A percentile compares a stretch with the other conserved stretches of the same genome.
Conservation (phyloP, 2,797 vertebrate species). For the Trichosurus vulpecula region DNA sequence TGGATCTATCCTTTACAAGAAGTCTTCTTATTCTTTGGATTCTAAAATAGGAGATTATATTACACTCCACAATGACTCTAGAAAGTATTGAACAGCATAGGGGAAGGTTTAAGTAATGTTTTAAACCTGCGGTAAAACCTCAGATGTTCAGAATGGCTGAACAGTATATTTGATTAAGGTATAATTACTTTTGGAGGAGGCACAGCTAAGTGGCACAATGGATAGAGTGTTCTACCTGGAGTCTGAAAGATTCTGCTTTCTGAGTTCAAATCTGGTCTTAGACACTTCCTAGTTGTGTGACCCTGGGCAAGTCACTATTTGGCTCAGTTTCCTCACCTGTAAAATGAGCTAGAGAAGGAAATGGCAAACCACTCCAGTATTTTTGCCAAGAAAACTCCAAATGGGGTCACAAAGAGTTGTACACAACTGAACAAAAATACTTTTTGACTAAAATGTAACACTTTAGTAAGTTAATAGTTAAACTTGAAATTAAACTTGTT, state of each 20-base stretch:
- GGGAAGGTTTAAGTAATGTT: background rate
- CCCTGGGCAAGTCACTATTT: background rate
- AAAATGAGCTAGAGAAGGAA: background rate
- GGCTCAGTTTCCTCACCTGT: background rate
- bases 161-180: background rate
- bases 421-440: background rate
- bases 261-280: background rate
- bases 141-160: background rate
- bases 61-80: background rate
- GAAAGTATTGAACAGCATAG: background rate
- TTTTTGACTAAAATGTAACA: background rate
- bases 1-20: background rate
- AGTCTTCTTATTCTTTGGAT: background rate
- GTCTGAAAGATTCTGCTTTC: background rate
- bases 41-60: background rate
- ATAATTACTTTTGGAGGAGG: background rate
- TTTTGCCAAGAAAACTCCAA: background rate
- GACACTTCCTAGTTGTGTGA: background rate
- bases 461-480: background rate
- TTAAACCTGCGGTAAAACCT: background rate
- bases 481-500: background rate
- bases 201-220: background rate
- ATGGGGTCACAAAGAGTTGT: background rate
- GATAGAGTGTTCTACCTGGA: background rate
- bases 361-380: background rate